Evolutionary conservation across 2,113 vertebrate genomes (phyloP), one percentile per base, ranked within the genome.

Genomic region (Atlantisia rogersi): DNA sequence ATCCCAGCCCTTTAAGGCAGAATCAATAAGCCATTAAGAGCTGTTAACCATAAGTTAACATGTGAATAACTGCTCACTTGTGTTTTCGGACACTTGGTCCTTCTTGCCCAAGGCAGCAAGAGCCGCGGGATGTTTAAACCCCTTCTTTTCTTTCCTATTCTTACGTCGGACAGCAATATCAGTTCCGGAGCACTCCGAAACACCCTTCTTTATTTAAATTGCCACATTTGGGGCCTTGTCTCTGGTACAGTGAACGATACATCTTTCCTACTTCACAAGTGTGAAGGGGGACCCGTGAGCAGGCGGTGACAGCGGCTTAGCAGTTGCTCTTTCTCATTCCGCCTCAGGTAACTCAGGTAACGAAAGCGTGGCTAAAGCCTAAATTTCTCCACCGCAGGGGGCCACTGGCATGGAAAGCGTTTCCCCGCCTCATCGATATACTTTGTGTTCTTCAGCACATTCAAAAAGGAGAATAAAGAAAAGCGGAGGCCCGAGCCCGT

Each of bases 141-240:
- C 4, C 19, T 2, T 16, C 15, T 53, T n/a, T 12, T 5, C 10
- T 29, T 17, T 28, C 2, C 12, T 58, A 1, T 50, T 90, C 31
- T 18, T 21, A 5, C 18, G 1, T 0, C 3, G 26, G 26, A 11
- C 4, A 7, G 26, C 28, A 44, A n/a, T 26, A 9, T 11, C 32
- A 39, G 37, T 3, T 32, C n/a, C 10, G 12, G 14, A 68, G 39
- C 2, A 3, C 20, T 83, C 60, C 52, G 21, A 82, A 83, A 22
- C 32, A 6, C 5, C 10, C 9, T 46, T 7, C 53, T 70, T 68
- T 32, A 35, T 75, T 75, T 62, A 65, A 90, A 59, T 59, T 31
- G 8, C 3, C 10, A 5, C 0, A 22, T 80, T 81, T 52, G 9
- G 10, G 71, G 46, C 71, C 64, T 93, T 35, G 22, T 59, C 26